A percentile compares a stretch with the other conserved stretches of the same genome.
Evolutionary conservation across 2,888 invertebrate genomes (phyloP).

Genomic region (Mycogona germanica): DNA sequence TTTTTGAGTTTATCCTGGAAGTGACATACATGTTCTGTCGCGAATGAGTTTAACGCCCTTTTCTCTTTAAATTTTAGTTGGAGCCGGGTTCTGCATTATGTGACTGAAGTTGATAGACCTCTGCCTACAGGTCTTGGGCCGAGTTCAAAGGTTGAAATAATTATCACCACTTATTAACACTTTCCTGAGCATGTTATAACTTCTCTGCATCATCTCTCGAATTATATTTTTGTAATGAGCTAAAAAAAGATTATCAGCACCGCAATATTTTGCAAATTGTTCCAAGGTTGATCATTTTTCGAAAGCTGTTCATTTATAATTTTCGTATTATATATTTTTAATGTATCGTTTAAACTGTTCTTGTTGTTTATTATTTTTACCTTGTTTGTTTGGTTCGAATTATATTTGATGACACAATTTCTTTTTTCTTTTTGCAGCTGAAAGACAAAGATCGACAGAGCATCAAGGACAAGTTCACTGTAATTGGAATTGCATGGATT

Average conservation of each 20-base stretch:
- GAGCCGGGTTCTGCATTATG: slow-evolving; percentile 64
- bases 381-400: too few species aligned
- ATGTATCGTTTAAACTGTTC: slow-evolving; percentile 6
- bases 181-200: too few species aligned
- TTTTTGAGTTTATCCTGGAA: not conserved
- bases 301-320: not conserved
- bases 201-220: too few species aligned
- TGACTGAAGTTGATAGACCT: slow-evolving; percentile 48
- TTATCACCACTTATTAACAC: too few species aligned
- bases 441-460: slow-evolving; percentile 74
- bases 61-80: slow-evolving; percentile 49
- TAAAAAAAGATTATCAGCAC: too few species aligned
- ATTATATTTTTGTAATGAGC: too few species aligned
- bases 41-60: not conserved
- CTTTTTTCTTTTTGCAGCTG: slow-evolving; percentile 38
- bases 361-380: slow-evolving; percentile 12
- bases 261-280: too few species aligned
- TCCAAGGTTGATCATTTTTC: slow-evolving; percentile 3
- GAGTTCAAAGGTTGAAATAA: too few species aligned
- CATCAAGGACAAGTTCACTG: slow-evolving; percentile 79
- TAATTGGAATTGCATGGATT: slow-evolving; percentile 33
- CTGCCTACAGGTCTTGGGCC: slow-evolving; percentile 9
- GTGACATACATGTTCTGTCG: not conserved
- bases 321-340: slow-evolving; percentile 21
- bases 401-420: too few species aligned